A percentile compares a stretch with the other conserved stretches of the same genome.
phyloP scores from a whole-genome alignment of 2,888 invertebrate genomes.

The Mimumesa dahlbomi region DNA sequence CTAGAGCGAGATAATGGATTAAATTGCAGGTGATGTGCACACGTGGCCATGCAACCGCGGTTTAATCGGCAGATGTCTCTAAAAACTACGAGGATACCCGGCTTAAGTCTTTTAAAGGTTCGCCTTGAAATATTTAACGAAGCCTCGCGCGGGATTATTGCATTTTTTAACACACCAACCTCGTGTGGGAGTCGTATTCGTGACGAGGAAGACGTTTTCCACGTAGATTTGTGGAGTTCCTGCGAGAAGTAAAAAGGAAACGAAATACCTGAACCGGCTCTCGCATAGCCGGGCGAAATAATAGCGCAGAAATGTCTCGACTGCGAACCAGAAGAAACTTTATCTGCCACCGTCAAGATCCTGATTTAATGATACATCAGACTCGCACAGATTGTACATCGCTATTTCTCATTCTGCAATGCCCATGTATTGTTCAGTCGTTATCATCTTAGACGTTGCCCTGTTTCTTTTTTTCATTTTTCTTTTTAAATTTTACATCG shows the following conservation, averaged over 20 bases:
- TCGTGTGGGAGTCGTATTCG: slow-evolving; percentile 11
- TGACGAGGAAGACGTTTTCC: slow-evolving; percentile 30
- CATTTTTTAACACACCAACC: slow-evolving; percentile 60
- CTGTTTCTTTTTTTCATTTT: slow-evolving; percentile 10
- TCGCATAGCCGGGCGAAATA: slow-evolving; percentile 13
- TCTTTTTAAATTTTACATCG: too few relatives aligned
- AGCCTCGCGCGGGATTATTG: slow-evolving; percentile 52
- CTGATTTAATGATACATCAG: slow-evolving; percentile 33
- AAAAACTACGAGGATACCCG: slow-evolving; percentile 17
- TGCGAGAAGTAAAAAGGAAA: slow-evolving; percentile 1
- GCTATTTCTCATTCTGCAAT: slow-evolving; percentile 15
- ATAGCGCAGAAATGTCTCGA: slow-evolving; percentile 11
- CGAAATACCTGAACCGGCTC: slow-evolving; percentile 4
- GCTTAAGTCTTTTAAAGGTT: slow-evolving; percentile 53
- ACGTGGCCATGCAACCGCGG: slow-evolving; percentile 21
- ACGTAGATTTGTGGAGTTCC: slow-evolving; percentile 23
- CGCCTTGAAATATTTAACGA: slow-evolving; percentile 60
- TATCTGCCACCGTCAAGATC: slow-evolving; percentile 15
- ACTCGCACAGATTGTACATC: slow-evolving; percentile 17
- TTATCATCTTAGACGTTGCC: too few relatives aligned
- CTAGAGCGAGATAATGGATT: slow-evolving; percentile 47
- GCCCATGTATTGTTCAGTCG: neutral
- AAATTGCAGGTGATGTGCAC: slow-evolving; percentile 24
- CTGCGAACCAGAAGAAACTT: neutral
- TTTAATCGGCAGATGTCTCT: slow-evolving; percentile 46